Evolutionary conservation across 2,888 invertebrate genomes (phyloP).

Genomic region (Sicus ferrugineus): DNA sequence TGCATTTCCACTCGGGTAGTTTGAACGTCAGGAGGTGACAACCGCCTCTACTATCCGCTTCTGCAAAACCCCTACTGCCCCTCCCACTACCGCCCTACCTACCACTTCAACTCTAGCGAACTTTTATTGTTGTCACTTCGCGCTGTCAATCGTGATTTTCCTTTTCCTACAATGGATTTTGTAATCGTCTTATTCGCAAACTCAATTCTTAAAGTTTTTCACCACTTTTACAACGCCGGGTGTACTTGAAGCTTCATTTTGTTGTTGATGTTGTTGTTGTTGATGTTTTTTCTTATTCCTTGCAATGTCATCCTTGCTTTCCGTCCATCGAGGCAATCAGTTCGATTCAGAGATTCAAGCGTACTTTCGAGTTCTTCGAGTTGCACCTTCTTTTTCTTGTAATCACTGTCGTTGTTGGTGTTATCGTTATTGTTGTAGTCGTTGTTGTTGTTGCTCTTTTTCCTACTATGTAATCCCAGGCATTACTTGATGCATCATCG

Average conservation of each 20-base stretch:
- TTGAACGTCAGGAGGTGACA: no score
- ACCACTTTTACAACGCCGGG: neutral
- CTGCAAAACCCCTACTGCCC: no score
- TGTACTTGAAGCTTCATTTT: neutral
- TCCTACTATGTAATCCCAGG: neutral
- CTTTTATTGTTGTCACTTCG: neutral
- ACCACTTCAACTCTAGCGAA: no score
- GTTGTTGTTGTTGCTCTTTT: constrained; percentile 12
- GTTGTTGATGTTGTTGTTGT: neutral
- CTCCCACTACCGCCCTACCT: no score
- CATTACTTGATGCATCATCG: neutral
- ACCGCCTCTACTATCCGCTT: no score
- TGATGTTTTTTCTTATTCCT: neutral
- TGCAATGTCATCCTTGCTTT: neutral
- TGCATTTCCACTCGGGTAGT: no score
- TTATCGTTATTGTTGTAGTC: neutral
- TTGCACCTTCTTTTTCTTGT: constrained; percentile 3
- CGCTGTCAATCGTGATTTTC: no score
- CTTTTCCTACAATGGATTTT: no score
- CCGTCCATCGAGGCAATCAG: no score
- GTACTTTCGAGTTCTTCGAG: neutral
- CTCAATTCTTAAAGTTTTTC: neutral
- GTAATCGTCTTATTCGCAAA: no score
- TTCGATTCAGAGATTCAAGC: no score
- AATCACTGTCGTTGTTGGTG: neutral